Evolutionary conservation across 1,140 invertebrate genomes (phyloP), one percentile per base, ranked within the genome.

Genomic region (Uloborus diversus): DNA sequence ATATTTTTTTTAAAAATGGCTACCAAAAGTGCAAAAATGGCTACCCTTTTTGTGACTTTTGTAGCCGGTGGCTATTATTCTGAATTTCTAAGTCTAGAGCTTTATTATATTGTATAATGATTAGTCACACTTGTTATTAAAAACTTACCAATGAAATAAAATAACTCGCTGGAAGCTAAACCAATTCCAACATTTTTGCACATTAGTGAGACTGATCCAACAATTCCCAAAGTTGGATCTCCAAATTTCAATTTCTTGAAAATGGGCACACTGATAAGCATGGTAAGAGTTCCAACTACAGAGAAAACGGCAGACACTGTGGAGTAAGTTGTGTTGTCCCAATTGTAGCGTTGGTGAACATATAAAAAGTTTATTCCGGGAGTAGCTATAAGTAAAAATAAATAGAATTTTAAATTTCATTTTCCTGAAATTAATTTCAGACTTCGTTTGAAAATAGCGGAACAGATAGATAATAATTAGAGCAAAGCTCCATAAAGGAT

Each of bases 81-180:
- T n/a, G n/a, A n/a, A n/a, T n/a, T n/a, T n/a, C n/a, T n/a, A n/a
- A n/a, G n/a, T n/a, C n/a, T n/a, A n/a, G n/a, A n/a, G n/a, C n/a
- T n/a, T n/a, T n/a, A n/a, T n/a, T n/a, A n/a, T n/a, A n/a, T n/a
- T n/a, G n/a, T n/a, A n/a, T n/a, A n/a, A n/a, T n/a, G n/a, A n/a
- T n/a, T n/a, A n/a, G n/a, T n/a, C n/a, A n/a, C n/a, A n/a, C n/a
- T n/a, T n/a, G n/a, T n/a, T n/a, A n/a, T 42, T 42, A 42, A 17
- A 17, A 30, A 53, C 71, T 75, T 64, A 75, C 71, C 71, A 7
- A 62, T 33, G 33, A 20, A 51, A 64, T 75, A 75, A 42, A 73
- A 11, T 35, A 28, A 32, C 13, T 17, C 13, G 17, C 32, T 32
- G n/a, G 13, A 53, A 4, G 66, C 42, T n/a, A 51, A 20, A n/a